Evolutionary conservation across 2,888 invertebrate species (phyloP).

Genomic region (Xestobium rufovillosum): DNA sequence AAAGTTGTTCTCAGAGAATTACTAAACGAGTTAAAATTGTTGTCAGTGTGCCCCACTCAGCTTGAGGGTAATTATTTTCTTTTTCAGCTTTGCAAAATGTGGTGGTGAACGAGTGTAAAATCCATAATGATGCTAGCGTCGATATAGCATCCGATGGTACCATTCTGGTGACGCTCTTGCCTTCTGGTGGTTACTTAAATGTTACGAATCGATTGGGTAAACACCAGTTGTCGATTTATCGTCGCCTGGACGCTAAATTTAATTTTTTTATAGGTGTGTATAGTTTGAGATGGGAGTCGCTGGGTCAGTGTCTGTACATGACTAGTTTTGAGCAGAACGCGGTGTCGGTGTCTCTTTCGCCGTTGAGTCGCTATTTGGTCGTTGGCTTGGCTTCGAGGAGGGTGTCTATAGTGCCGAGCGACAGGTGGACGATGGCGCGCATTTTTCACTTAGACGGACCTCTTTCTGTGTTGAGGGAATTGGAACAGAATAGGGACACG

Average conservation of each 20-base stretch:
- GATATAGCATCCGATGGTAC: constrained; percentile 75
- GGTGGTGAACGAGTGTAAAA: constrained; percentile 71
- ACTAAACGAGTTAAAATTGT: too few relatives aligned
- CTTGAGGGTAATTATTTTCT: too few relatives aligned
- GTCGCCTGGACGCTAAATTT: background rate
- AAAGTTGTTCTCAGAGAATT: too few relatives aligned
- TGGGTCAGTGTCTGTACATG: constrained; percentile 73
- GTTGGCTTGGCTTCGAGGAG: constrained; percentile 70
- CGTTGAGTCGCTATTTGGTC: constrained; percentile 67
- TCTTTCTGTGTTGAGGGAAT: constrained; percentile 43
- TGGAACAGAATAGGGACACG: constrained; percentile 56
- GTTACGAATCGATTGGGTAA: constrained; percentile 66
- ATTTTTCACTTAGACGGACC: constrained; percentile 40
- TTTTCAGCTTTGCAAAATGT: constrained; percentile 61
- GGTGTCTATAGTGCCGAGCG: constrained; percentile 50
- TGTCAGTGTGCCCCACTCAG: too few relatives aligned
- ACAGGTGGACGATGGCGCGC: constrained; percentile 45
- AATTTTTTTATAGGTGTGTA: constrained; percentile 56
- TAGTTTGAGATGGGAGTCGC: constrained; percentile 65
- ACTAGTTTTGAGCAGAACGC: constrained; percentile 70
- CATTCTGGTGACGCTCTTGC: constrained; percentile 66
- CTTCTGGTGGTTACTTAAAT: constrained; percentile 59
- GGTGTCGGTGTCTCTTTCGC: constrained; percentile 79
- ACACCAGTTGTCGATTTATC: constrained; percentile 21
- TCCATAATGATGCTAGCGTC: constrained; percentile 82